Evolutionary conservation across 2,888 invertebrate species (phyloP).

Genomic region (Melanargia galathea): DNA sequence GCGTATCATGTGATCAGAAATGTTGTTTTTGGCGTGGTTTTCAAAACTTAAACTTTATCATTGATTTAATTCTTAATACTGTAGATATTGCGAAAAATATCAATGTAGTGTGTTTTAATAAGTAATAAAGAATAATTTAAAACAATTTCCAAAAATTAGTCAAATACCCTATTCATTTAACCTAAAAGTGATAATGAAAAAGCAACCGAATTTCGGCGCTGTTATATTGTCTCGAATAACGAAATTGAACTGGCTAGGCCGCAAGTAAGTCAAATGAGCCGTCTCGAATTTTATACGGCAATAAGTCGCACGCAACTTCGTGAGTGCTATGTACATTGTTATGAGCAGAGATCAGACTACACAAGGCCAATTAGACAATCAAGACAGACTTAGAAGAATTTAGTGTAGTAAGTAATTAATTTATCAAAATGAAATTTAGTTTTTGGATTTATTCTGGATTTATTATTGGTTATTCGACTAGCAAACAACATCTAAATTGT

Average conservation of each 20-base stretch:
- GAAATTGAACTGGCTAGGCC: conserved; percentile 44
- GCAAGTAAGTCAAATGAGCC: conserved; percentile 58
- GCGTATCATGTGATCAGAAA: no score
- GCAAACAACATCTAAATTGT: not conserved
- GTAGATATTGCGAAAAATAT: no score
- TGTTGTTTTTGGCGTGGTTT: no score
- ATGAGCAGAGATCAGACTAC: not conserved
- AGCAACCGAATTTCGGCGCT: conserved; percentile 25
- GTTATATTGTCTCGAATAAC: conserved; percentile 50
- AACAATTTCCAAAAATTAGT: no score
- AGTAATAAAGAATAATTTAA: no score
- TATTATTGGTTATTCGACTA: not conserved
- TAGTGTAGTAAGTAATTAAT: not conserved
- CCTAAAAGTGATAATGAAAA: conserved; percentile 40
- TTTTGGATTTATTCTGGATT: not conserved
- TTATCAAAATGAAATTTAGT: not conserved
- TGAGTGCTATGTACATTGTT: conserved; percentile 24
- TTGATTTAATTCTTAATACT: no score
- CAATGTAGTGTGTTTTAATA: no score
- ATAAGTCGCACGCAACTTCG: conserved; percentile 46
- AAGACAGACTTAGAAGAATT: not conserved
- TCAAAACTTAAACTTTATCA: no score
- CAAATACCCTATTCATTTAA: no score
- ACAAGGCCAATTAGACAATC: not conserved
- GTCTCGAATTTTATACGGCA: conserved; percentile 63